Evolutionary conservation across 2,113 vertebrate species (phyloP), one percentile per base, ranked within the genome.

Genomic region (Dromas ardeola): DNA sequence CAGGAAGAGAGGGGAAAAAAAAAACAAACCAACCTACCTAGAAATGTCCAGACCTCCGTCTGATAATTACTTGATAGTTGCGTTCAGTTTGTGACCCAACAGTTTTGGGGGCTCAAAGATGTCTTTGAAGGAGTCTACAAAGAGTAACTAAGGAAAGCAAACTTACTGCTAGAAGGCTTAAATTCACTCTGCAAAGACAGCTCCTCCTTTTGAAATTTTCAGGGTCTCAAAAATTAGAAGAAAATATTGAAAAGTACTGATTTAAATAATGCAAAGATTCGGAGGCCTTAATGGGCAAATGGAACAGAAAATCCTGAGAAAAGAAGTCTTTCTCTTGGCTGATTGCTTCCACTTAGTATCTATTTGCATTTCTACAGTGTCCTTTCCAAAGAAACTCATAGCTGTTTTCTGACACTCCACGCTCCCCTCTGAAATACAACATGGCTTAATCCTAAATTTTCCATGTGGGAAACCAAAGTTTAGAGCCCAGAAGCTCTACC

Each of bases 231-330:
- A 91, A 91, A 49, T 4, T 7, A 74, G 71, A 92, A 92, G 69
- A 88, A 93, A 96, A 95, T 89, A 89, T 40, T 95, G 36, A 87
- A 89, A 93, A 93, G n/a, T 26, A 52, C 21, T 18, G 42, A 63
- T 76, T 95, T 93, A 93, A 92, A 93, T 78, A 74, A 89, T 61
- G 40, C 17, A 84, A 81, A 88, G 56, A 83, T 49, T 91, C 42
- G 53, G 49, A 38, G 19, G 32, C 52, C 76, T 94, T 74, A 62
- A 67, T 74, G 72, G 43, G 58, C 47, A 96, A 96, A 88, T 1
- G 47, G 42, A 92, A 94, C 59, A 93, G 79, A 67, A 95, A 93
- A 94, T 62, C n/a, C 81, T 38, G 32, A 82, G 34, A 93, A 92
- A 89, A 69, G 23, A 13, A 70, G 13, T 55, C 45, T 83, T 30